phyloP scores from a whole-genome alignment of 2,113 vertebrate species.

The Crotalus tigris region DNA sequence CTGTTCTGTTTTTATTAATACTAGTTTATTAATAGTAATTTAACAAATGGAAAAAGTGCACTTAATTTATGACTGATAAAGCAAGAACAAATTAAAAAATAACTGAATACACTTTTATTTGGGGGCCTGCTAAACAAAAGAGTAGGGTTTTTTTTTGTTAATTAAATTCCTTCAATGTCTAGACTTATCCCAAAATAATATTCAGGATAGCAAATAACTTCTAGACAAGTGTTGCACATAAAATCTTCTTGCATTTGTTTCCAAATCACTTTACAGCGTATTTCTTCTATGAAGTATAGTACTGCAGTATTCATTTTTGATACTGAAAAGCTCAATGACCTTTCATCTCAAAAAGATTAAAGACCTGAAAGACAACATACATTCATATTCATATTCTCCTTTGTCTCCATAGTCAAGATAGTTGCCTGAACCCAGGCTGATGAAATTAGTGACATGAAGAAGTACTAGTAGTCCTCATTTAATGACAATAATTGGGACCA shows the following conservation, averaged over 20 bases:
- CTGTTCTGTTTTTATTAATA: background rate
- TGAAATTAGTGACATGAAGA: constrained; percentile 39
- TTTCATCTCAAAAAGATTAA: constrained; percentile 6
- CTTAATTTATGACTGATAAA: background rate
- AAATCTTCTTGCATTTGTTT: background rate
- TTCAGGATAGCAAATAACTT: background rate
- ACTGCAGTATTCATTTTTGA: fast-evolving
- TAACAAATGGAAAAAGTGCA: background rate
- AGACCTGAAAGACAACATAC: background rate
- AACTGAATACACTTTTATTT: background rate
- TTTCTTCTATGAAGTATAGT: background rate
- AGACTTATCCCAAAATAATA: background rate
- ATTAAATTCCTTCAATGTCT: background rate
- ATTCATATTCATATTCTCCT: constrained; percentile 6
- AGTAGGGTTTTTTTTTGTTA: background rate
- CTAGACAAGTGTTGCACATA: background rate
- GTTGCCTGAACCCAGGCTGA: constrained; percentile 8
- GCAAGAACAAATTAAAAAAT: background rate
- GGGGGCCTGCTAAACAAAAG: background rate
- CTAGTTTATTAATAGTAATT: background rate
- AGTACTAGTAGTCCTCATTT: background rate
- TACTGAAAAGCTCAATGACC: background rate
- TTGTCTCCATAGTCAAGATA: constrained; percentile 23
- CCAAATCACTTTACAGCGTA: background rate
- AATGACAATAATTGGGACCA: background rate